Percentiles rank a stretch among this genome's conserved stretches.
phyloP scores from a whole-genome alignment of 2,113 vertebrate genomes.

The Sminthopsis crassicaudata region DNA sequence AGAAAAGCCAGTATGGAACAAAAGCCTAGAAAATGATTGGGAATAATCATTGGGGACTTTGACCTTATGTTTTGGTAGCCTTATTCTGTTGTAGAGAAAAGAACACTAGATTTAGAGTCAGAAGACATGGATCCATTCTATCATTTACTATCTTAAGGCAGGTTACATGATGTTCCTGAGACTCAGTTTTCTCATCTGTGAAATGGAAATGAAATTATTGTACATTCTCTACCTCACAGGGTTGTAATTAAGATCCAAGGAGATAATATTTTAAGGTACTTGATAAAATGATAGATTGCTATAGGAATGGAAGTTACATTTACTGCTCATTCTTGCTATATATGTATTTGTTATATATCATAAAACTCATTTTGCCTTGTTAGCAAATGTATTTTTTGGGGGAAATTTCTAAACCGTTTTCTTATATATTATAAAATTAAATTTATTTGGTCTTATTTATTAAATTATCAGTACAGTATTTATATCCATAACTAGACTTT shows the following conservation, averaged over 20 bases:
- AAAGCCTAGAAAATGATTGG: neutral
- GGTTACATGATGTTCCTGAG: neutral
- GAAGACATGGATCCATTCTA: neutral
- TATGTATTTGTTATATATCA: neutral
- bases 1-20: neutral
- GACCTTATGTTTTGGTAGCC: neutral
- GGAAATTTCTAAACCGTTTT: conserved; percentile 1
- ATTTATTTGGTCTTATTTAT: conserved; percentile 16
- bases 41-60: neutral
- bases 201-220: neutral
- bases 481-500: conserved; percentile 36
- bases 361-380: neutral
- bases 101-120: neutral
- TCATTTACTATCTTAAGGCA: neutral
- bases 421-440: neutral
- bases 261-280: neutral
- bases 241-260: neutral
- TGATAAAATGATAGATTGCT: neutral
- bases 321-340: neutral
- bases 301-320: neutral
- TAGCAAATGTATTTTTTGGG: conserved; percentile 17
- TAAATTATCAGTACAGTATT: neutral
- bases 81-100: neutral
- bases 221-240: neutral
- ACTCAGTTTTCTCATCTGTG: neutral